Conservation (phyloP, 2,888 invertebrate species). For the Polydrusus tereticollis region DNA sequence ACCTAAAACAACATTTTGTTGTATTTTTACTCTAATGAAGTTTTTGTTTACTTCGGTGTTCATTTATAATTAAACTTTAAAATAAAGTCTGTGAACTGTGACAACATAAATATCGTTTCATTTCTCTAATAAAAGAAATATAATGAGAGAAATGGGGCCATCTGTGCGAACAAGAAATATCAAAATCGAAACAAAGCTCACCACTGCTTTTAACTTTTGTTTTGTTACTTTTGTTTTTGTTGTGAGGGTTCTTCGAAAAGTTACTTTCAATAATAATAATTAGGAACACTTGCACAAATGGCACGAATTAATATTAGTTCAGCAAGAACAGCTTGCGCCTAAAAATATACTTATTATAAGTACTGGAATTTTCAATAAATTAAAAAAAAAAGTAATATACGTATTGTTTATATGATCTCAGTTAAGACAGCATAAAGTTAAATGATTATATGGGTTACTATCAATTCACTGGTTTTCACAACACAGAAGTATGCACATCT, state of each 20-base stretch:
- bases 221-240: not conserved
- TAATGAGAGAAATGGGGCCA: not conserved
- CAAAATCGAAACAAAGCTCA: slow-evolving; percentile 3
- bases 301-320: not conserved
- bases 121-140: not conserved
- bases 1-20: no score
- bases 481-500: no score
- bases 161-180: slow-evolving; percentile 13
- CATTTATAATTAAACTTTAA: not conserved
- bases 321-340: not conserved
- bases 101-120: not conserved
- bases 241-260: not conserved
- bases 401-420: no score
- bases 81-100: not conserved
- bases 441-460: no score
- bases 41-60: not conserved
- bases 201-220: not conserved
- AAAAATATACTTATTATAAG: not conserved
- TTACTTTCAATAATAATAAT: not conserved
- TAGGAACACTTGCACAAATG: not conserved
- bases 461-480: no score
- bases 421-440: no score
- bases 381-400: no score
- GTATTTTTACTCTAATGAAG: no score
- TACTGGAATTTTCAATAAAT: no score